Conservation (phyloP, 2,113 vertebrate species). For the Eurystomus gularis region DNA sequence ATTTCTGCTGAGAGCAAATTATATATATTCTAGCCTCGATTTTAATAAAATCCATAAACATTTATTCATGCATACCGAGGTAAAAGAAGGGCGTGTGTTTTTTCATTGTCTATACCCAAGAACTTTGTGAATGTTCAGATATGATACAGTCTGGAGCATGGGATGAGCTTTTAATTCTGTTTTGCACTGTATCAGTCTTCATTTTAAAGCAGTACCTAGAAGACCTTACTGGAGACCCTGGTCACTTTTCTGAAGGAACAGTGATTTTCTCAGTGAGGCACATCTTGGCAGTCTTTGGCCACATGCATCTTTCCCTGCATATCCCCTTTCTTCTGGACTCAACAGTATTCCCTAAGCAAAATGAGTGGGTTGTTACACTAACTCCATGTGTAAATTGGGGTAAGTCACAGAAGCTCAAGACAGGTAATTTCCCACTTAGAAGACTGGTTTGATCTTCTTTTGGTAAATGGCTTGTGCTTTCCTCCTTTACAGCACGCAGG, state of each 20-base stretch:
- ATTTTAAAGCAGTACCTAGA: neutral
- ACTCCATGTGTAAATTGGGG: neutral
- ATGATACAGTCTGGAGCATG: neutral
- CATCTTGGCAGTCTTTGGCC: neutral
- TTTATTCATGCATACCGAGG: neutral
- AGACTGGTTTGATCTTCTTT: neutral
- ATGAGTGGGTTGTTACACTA: neutral
- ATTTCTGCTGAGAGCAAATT: neutral
- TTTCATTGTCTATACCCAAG: neutral
- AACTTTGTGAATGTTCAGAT: neutral
- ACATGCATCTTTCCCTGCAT: neutral
- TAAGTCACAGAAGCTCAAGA: neutral
- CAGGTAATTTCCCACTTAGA: neutral
- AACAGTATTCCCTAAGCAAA: neutral
- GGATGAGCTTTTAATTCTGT: neutral
- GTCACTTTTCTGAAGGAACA: neutral
- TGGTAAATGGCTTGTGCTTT: neutral
- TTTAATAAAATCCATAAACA: neutral
- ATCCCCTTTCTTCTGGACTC: neutral
- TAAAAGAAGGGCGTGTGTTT: neutral
- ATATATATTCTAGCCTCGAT: neutral
- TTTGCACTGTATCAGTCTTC: neutral
- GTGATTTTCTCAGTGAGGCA: neutral
- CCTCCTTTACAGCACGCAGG: neutral
- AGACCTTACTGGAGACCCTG: neutral